These are phyloP conservation scores for Temnothorax nylanderi DNA, from an alignment of 1,140 invertebrate species.

Conservation along the genomic window DNA sequence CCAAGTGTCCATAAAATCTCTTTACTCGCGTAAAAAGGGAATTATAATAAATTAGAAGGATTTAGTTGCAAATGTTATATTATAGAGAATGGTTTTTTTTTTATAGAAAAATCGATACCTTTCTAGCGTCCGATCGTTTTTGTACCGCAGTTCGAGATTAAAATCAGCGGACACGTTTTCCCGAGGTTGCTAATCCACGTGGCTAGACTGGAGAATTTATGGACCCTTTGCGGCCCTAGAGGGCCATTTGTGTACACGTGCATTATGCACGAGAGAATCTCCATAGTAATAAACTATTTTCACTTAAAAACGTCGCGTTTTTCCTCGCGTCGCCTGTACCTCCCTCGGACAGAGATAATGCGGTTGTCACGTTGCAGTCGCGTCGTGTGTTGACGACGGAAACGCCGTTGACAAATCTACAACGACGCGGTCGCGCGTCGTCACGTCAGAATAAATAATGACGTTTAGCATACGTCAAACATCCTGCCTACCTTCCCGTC, in stretches of 20 bases:
- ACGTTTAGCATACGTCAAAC: slow-evolving; percentile 25
- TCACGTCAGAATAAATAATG: slow-evolving; percentile 47
- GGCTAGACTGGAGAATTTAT: slow-evolving; percentile 32
- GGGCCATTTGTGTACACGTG: slow-evolving; percentile 42
- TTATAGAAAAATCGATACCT: background rate
- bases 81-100: background rate
- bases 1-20: slow-evolving; percentile 16
- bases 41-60: background rate
- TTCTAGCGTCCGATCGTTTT: background rate
- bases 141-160: background rate
- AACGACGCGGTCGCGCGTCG: background rate
- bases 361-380: background rate
- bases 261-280: slow-evolving; percentile 32
- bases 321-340: background rate
- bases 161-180: background rate
- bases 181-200: background rate
- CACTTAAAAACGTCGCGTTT: slow-evolving; percentile 19
- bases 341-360: background rate
- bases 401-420: slow-evolving; percentile 33
- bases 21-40: background rate
- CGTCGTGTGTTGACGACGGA: slow-evolving; percentile 1
- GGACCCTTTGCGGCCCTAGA: slow-evolving; percentile 26
- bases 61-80: slow-evolving; percentile 11
- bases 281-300: slow-evolving; percentile 69
- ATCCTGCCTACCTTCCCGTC: slow-evolving; percentile 17